Base-by-base conservation (phyloP, 2,113 vertebrate genomes). In the Stigmatopora argus region DNA sequence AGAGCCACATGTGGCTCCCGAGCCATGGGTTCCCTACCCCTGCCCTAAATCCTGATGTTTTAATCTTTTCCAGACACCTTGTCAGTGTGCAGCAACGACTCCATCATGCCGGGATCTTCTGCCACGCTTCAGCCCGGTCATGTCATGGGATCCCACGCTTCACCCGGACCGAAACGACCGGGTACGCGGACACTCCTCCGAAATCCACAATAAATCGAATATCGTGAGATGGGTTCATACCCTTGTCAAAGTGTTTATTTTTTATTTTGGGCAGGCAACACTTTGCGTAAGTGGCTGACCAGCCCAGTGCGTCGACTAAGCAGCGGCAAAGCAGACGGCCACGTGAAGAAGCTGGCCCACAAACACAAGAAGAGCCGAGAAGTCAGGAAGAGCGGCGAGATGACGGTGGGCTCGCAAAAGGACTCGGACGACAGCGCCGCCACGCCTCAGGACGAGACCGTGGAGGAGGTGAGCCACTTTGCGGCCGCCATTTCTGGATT, bases 321-420 rank as follows among this genome's bases (percentile, higher is more conserved):
- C 90, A 99, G 97, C 17, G 96, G 97, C 38, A 98, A 99, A 75
- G 96, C 96, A 0, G 97, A 99, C 0, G 94, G 95, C 35, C 97
- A 99, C 0, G 96, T 96, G 48, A 99, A 99, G 87, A 98, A 98
- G 65, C 89, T 99, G 52, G 95, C 95, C 0, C 94, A 95, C 89
- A 99, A 98, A 78, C 95, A 96, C 84, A 99, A 98, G 90, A 99
- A 99, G 85, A 96, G 90, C 72, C 87, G 95, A 4, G 96, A 99
- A 15, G 93, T 96, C 49, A 94, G 97, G 48, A 99, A 98, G 86
- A 96, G 94, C 1, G 88, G 93, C 0, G 97, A 99, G 1, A 88
- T 87, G 70, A 84, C 72, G 0, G 74, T 91, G 0, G 94, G 94
- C 56, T 95, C 94, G 0, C 96, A 98, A 87, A 98, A 98, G 79